These are phyloP conservation scores for Xerus rutilus DNA, from an alignment of 2,797 vertebrate species.

Conservation along the genomic window DNA sequence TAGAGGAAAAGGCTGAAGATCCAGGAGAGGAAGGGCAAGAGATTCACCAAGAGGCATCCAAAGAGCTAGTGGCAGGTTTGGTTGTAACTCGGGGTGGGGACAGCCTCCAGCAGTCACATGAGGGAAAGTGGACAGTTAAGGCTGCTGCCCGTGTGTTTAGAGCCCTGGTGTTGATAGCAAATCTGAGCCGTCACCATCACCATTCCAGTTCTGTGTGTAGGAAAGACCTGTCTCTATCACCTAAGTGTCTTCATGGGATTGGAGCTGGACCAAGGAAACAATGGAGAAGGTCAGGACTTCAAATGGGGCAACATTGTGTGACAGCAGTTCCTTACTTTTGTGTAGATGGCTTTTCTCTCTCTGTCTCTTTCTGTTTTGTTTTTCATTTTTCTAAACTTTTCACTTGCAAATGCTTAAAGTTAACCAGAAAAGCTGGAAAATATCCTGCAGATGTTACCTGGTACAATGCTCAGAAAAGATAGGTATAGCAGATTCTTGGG, in stretches of 20 bases:
- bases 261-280: neutral
- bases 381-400: neutral
- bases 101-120: neutral
- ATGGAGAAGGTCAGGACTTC: neutral
- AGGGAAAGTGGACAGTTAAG: neutral
- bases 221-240: neutral
- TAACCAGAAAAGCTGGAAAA: conserved; percentile 9
- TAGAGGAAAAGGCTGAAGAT: neutral
- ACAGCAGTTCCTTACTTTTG: neutral
- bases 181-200: neutral
- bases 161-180: neutral
- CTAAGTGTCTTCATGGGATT: neutral
- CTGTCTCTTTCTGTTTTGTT: too few species aligned
- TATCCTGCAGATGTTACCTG: neutral
- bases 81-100: neutral
- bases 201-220: neutral
- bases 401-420: neutral
- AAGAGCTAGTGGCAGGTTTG: neutral
- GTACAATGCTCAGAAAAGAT: neutral
- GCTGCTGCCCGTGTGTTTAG: accelerated
- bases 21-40: neutral
- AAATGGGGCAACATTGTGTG: neutral
- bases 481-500: neutral
- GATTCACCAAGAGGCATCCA: neutral
- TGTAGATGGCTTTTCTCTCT: too few species aligned